These are phyloP conservation scores for Pocota personata DNA, from an alignment of 2,888 invertebrate genomes.

Conservation along the genomic window DNA sequence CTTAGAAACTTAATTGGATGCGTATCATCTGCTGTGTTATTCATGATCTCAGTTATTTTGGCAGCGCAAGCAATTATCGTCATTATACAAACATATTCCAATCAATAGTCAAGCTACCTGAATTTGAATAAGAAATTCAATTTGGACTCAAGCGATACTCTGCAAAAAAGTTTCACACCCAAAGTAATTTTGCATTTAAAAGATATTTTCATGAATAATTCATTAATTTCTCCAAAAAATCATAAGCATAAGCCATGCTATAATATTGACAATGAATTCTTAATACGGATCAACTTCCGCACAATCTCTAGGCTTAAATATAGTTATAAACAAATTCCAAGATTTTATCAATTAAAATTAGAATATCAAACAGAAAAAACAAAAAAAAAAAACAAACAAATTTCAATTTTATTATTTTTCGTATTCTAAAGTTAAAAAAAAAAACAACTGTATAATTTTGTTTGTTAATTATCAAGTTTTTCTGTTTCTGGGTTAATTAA, in stretches of 20 bases:
- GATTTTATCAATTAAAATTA: neutral
- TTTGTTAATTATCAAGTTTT: neutral
- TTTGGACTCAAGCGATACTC: neutral
- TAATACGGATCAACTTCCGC: slow-evolving; percentile 33
- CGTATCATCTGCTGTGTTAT: neutral
- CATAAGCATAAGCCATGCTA: neutral
- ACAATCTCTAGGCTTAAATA: neutral
- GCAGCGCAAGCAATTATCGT: neutral
- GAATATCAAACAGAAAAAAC: neutral
- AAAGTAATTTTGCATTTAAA: neutral
- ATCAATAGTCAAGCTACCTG: neutral
- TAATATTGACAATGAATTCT: slow-evolving; percentile 5
- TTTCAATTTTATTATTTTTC: neutral
- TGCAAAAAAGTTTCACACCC: neutral
- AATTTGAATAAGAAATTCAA: neutral
- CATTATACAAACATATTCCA: neutral
- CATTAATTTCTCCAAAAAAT: slow-evolving; percentile 7
- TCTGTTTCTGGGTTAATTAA: slow-evolving; percentile 21
- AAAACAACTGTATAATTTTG: neutral
- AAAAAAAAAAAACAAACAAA: neutral
- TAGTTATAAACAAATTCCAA: neutral
- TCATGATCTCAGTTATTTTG: neutral
- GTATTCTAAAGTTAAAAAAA: neutral
- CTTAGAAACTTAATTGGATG: neutral
- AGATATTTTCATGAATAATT: slow-evolving; percentile 19